phyloP scores from a whole-genome alignment of 2,797 vertebrate genomes.

The Melanotaenia pygmaea region DNA sequence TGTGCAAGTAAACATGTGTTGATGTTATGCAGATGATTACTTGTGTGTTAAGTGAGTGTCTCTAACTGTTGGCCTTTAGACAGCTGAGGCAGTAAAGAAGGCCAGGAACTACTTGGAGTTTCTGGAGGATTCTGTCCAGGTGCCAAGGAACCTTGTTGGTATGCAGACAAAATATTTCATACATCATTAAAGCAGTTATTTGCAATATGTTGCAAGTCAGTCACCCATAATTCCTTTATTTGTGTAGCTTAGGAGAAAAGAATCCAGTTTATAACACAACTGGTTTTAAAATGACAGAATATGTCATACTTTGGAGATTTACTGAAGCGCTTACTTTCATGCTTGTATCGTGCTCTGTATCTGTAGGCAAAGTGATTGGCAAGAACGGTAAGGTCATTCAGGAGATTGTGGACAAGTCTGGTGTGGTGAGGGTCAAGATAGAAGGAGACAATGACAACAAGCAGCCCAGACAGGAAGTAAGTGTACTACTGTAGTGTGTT shows the following conservation, averaged over 20 bases:
- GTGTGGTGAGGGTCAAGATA: conserved; percentile 96
- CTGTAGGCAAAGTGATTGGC: conserved; percentile 96
- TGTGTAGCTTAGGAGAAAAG: neutral
- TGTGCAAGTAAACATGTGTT: neutral
- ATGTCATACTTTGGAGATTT: neutral
- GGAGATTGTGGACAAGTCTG: conserved; percentile 99
- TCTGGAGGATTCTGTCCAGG: conserved; percentile 97
- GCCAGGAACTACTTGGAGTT: conserved; percentile 96
- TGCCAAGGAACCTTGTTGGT: conserved; percentile 97
- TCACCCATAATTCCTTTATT: neutral
- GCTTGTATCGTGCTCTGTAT: conserved; percentile 10
- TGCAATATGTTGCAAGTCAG: neutral
- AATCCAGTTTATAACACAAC: neutral
- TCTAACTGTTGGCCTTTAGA: conserved; percentile 75
- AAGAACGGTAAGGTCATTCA: conserved; percentile 99
- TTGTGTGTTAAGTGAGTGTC: neutral
- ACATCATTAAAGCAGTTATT: neutral
- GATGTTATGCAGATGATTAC: neutral
- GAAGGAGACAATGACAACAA: conserved; percentile 99
- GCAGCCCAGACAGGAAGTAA: conserved; percentile 93
- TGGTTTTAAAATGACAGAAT: neutral
- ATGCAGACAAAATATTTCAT: conserved; percentile 62
- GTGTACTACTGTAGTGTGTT: conserved; percentile 62
- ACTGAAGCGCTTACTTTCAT: neutral
- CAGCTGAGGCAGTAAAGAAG: conserved; percentile 93